Evolutionary conservation across 2,888 invertebrate genomes (phyloP).

Genomic region (Omphaloscelis lunosa): DNA sequence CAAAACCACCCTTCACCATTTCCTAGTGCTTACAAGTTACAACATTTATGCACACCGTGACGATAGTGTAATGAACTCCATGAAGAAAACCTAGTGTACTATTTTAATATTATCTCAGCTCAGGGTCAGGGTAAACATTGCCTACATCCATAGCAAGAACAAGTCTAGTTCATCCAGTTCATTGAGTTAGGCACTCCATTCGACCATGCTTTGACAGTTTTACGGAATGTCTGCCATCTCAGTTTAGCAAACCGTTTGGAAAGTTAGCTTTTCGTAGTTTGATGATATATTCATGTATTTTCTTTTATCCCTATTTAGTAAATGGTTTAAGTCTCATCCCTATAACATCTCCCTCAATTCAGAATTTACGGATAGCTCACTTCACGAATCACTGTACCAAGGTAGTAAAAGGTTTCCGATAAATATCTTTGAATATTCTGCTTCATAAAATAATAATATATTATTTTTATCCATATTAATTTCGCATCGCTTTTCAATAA

Average conservation of each 20-base stretch:
- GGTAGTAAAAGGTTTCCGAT: slow-evolving; percentile 2
- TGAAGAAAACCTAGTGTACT: neutral
- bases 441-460: slow-evolving; percentile 8
- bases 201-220: slow-evolving; percentile 32
- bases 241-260: slow-evolving; percentile 22
- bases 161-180: slow-evolving; percentile 52
- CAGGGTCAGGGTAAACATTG: slow-evolving; percentile 11
- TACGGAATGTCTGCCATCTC: slow-evolving; percentile 18
- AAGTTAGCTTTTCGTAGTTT: slow-evolving; percentile 1
- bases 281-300: slow-evolving; percentile 5
- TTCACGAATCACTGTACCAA: neutral
- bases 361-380: neutral
- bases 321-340: slow-evolving; percentile 6
- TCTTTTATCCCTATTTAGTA: neutral
- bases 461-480: slow-evolving; percentile 3
- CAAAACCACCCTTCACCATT: no score
- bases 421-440: slow-evolving; percentile 21
- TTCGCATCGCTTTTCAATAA: slow-evolving; percentile 17
- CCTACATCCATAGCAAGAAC: slow-evolving; percentile 7
- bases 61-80: neutral
- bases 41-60: neutral
- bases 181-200: slow-evolving; percentile 40
- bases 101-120: slow-evolving; percentile 1
- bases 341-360: neutral
- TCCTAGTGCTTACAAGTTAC: no score